These are phyloP conservation scores for Megalurothrips usitatus DNA, from an alignment of 2,888 invertebrate species.

Conservation along the genomic window DNA sequence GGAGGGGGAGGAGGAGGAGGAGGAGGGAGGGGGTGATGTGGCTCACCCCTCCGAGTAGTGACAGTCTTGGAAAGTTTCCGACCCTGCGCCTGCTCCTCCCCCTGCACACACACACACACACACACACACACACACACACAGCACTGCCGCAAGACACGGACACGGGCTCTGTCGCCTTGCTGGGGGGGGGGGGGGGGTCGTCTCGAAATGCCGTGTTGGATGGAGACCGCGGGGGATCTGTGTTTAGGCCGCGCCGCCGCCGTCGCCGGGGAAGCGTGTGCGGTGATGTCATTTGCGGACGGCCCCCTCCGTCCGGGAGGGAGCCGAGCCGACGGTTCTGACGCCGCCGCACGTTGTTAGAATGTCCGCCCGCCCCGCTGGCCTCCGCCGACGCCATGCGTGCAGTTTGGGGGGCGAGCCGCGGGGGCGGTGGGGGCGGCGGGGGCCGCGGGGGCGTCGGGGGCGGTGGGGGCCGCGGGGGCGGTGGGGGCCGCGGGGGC, in stretches of 20 bases:
- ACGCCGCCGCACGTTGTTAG: constrained; percentile 20
- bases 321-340: not conserved
- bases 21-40: not conserved
- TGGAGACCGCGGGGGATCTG: not conserved
- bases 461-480: no score
- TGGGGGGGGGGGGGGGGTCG: no score
- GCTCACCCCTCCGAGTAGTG: not conserved
- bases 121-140: no score
- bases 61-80: constrained; percentile 24
- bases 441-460: no score
- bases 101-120: not conserved
- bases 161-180: no score
- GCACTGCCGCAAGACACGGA: not conserved
- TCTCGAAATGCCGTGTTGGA: not conserved
- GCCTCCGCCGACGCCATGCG: not conserved
- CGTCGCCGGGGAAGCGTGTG: not conserved
- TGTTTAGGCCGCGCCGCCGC: not conserved
- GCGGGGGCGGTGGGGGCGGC: no score
- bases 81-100: not conserved
- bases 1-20: not conserved
- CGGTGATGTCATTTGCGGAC: not conserved
- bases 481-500: no score
- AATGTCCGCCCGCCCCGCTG: not conserved
- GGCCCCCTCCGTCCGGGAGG: not conserved
- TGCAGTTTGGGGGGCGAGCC: not conserved